Conservation (phyloP, 2,888 invertebrate genomes). For the Spatulosminthurus flaviceps region DNA sequence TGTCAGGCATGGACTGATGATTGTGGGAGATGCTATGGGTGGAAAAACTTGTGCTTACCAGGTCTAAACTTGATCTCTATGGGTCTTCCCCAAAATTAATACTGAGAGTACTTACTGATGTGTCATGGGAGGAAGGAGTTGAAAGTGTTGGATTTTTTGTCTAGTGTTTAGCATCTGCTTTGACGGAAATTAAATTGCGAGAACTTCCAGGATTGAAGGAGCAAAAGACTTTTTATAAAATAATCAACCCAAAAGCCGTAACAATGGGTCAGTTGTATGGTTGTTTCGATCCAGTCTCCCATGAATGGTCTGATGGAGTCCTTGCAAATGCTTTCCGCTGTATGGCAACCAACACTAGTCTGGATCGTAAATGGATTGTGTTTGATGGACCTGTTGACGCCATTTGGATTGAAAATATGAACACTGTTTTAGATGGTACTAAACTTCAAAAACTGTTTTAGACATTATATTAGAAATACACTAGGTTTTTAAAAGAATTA, state of each 20-base stretch:
- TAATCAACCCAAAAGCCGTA: slow-evolving; percentile 94
- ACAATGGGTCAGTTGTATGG: slow-evolving; percentile 95
- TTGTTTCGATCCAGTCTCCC: slow-evolving; percentile 88
- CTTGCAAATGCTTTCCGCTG: slow-evolving; percentile 91
- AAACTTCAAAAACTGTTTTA: too few relatives aligned
- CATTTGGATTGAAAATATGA: slow-evolving; percentile 97
- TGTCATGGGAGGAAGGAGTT: too few relatives aligned
- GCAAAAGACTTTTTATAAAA: slow-evolving; percentile 71
- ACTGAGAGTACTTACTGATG: too few relatives aligned
- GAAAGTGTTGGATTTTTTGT: neutral
- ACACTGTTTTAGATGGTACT: slow-evolving; percentile 84
- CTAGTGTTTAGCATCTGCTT: slow-evolving; percentile 75
- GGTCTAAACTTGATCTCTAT: slow-evolving; percentile 66
- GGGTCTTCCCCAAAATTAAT: neutral
- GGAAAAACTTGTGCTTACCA: slow-evolving; percentile 93
- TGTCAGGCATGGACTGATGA: slow-evolving; percentile 93
- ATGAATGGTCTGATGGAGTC: slow-evolving; percentile 90
- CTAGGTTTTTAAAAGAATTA: too few relatives aligned
- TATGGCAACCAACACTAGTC: slow-evolving; percentile 78
- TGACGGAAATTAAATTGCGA: slow-evolving; percentile 71
- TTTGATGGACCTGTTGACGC: slow-evolving; percentile 97
- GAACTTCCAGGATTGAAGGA: slow-evolving; percentile 66
- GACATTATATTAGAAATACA: too few relatives aligned
- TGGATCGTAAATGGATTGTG: slow-evolving; percentile 90
- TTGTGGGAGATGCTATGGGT: slow-evolving; percentile 89